phyloP scores from a whole-genome alignment of 1,140 invertebrate genomes.

The Pararge aegeria region DNA sequence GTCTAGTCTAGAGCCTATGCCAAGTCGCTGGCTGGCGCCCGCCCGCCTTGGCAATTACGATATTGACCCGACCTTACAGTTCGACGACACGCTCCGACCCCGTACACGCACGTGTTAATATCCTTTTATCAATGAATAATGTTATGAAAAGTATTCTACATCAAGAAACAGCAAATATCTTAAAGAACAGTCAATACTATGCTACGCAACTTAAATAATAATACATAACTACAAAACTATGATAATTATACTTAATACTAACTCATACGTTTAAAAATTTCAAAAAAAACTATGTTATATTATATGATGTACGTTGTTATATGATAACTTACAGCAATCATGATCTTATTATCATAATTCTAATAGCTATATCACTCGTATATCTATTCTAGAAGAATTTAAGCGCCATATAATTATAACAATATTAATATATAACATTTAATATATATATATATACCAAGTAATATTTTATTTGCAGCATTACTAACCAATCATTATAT shows the following conservation, averaged over 20 bases:
- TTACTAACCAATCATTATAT: neutral
- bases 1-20: neutral
- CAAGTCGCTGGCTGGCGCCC: neutral
- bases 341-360: neutral
- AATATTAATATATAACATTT: slow-evolving; percentile 5
- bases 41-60: neutral
- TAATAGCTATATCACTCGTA: neutral
- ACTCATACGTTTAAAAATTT: too few species aligned
- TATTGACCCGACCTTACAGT: slow-evolving; percentile 1
- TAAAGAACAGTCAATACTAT: too few species aligned
- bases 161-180: too few species aligned
- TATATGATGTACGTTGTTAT: too few species aligned
- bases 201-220: too few species aligned
- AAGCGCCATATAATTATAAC: slow-evolving; percentile 14
- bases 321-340: too few species aligned
- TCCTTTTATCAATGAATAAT: neutral
- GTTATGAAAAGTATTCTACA: neutral
- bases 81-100: neutral
- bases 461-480: neutral
- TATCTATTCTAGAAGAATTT: neutral
- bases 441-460: slow-evolving; percentile 20
- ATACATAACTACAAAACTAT: too few species aligned
- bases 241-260: too few species aligned
- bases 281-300: too few species aligned
- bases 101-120: neutral